Evolutionary conservation across 2,113 vertebrate species (phyloP), one percentile per base, ranked within the genome.

Genomic region (Montifringilla adamsi): DNA sequence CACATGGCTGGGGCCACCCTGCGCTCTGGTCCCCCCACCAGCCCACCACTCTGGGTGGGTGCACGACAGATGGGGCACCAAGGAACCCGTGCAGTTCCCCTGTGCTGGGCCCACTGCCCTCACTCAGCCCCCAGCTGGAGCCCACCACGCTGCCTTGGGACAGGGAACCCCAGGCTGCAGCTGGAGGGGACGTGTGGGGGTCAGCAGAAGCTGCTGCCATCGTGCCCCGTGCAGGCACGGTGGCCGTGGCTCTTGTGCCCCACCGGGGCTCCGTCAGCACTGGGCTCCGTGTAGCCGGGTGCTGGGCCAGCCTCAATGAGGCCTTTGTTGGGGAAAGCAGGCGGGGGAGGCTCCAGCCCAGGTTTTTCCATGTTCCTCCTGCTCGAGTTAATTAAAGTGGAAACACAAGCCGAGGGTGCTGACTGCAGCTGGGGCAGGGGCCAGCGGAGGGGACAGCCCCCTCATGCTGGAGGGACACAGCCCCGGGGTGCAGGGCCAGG

Each of bases 291-390:
- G 4, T 56, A 88, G 87, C 84, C 11, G 30, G 14, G 47, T 78
- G 96, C 89, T 50, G 55, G 64, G 28, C 11, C 46, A 50, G 80
- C 80, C 72, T 95, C 93, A 96, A 95, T 95, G 94, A 35, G 56
- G 84, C 89, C 96, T 97, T 97, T 97, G 96, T 96, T 93, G 84
- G 85, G 86, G 77, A 90, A 79, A 74, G 84, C 47, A 30, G 94
- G 80, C n/a, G 39, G 85, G 73, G 93, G 84, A 84, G 89, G 93
- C 87, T 84, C 89, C 87, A 68, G 89, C 73, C 44, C 86, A 81
- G 60, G 86, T 95, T 96, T 97, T 96, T 95, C 96, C 95, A 87
- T 90, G 89, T 95, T 97, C 80, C 87, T 97, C 62, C 69, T 79
- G 84, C 95, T 95, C 39, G 2, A 95, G 68, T 95, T 97, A 96